Evolutionary conservation across 1,140 invertebrate genomes (phyloP).

Genomic region (Formica selysi): DNA sequence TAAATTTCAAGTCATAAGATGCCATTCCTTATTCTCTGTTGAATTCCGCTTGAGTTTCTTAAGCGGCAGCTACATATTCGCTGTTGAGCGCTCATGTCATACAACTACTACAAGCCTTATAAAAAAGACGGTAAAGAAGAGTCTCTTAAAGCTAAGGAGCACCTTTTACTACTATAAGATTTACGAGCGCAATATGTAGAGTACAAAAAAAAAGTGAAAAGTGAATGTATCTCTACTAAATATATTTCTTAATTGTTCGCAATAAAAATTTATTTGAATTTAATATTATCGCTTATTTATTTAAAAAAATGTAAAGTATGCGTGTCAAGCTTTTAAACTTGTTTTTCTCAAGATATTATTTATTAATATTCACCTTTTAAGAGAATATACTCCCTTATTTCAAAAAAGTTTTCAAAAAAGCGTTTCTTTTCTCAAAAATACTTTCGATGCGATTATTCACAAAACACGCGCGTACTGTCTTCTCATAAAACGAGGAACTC

Average conservation of each 20-base stretch:
- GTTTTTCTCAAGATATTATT: background rate
- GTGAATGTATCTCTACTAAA: background rate
- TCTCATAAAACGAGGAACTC: background rate
- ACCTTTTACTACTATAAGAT: slow-evolving; percentile 41
- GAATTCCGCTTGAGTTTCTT: background rate
- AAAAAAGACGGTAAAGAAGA: slow-evolving; percentile 49
- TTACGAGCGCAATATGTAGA: slow-evolving; percentile 24
- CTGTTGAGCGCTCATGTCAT: slow-evolving; percentile 27
- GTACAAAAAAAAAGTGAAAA: slow-evolving; percentile 28
- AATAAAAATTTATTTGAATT: background rate
- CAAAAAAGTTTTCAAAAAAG: background rate
- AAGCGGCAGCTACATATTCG: slow-evolving; percentile 5
- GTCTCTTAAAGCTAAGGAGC: slow-evolving; percentile 32
- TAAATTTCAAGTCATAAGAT: background rate
- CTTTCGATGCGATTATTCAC: slow-evolving; percentile 9
- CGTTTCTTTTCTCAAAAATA: slow-evolving; percentile 2
- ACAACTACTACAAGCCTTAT: slow-evolving; percentile 46
- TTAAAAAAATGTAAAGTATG: background rate
- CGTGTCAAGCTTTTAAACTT: background rate
- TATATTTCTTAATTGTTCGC: background rate
- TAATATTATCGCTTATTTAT: background rate
- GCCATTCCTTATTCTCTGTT: background rate
- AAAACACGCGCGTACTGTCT: background rate
- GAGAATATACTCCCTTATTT: background rate
- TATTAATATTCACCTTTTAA: background rate